Percentiles rank a stretch among this genome's conserved stretches.
Conservation (phyloP, 2,113 vertebrate species). For the Cinclus cinclus region DNA sequence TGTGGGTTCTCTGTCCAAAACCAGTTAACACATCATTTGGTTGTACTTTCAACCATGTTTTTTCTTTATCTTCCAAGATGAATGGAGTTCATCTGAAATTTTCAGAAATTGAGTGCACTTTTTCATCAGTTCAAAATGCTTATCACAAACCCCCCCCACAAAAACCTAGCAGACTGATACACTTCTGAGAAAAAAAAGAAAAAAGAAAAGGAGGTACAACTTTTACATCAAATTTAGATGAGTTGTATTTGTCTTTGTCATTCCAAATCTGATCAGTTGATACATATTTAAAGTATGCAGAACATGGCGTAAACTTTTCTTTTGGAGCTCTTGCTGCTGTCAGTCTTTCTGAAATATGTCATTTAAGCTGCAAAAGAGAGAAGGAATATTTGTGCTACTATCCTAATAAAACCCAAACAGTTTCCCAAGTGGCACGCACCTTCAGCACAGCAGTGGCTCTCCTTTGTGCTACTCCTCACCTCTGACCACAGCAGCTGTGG, state of each 20-base stretch:
- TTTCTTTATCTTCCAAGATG: not conserved
- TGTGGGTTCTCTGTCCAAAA: not conserved
- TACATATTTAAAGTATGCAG: not conserved
- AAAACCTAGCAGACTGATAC: not conserved
- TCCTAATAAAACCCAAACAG: not conserved
- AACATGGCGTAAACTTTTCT: not conserved
- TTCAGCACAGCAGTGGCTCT: accelerated
- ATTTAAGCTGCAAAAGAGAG: not conserved
- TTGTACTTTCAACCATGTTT: not conserved
- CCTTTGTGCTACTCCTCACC: not conserved
- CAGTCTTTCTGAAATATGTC: not conserved
- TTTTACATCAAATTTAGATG: not conserved
- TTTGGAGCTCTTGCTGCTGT: not conserved
- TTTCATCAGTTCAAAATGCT: not conserved
- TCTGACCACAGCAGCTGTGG: not conserved
- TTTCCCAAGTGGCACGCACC: not conserved
- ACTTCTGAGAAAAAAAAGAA: not conserved
- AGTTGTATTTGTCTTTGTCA: not conserved
- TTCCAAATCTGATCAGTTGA: not conserved
- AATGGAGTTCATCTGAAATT: not conserved
- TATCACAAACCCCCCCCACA: not conserved
- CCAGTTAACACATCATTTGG: not conserved
- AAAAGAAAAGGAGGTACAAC: accelerated
- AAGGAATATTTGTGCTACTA: not conserved
- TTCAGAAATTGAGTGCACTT: not conserved